A percentile compares a stretch with the other conserved stretches of the same genome.
Evolutionary conservation across 1,140 invertebrate genomes (phyloP).

Genomic region (Arion vulgaris): DNA sequence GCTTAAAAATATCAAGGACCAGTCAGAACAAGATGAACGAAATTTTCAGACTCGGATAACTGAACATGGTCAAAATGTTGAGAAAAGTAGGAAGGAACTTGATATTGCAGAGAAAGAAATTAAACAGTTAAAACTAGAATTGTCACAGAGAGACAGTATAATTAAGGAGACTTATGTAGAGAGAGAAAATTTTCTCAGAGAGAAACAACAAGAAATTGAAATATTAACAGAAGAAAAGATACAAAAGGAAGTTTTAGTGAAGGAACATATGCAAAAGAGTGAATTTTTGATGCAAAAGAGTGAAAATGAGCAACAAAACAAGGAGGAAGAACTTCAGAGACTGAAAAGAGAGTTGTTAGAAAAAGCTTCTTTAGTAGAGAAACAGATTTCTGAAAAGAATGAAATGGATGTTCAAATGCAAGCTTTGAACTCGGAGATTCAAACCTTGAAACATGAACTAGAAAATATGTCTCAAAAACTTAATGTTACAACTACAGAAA

Average conservation of each 20-base stretch:
- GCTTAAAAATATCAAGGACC: background rate
- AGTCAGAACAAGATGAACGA: background rate
- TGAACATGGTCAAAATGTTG: slow-evolving; percentile 21
- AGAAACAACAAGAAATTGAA: slow-evolving; percentile 36
- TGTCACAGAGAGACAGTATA: slow-evolving; percentile 28
- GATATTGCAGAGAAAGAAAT: slow-evolving; percentile 19
- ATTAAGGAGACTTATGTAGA: slow-evolving; percentile 30
- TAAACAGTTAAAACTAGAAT: slow-evolving; percentile 26
- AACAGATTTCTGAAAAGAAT: background rate
- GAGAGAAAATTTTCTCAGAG: slow-evolving; percentile 28
- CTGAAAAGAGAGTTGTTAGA: slow-evolving; percentile 12
- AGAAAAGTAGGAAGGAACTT: slow-evolving; percentile 3
- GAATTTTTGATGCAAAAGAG: slow-evolving; percentile 16
- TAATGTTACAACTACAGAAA: slow-evolving; percentile 26
- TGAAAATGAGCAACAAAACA: slow-evolving; percentile 17
- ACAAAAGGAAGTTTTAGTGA: slow-evolving; percentile 27
- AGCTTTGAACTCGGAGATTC: slow-evolving; percentile 2
- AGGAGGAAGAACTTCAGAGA: slow-evolving; percentile 1
- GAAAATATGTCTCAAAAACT: background rate
- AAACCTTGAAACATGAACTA: background rate
- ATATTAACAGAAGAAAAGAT: slow-evolving; percentile 39
- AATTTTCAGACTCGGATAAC: slow-evolving; percentile 21
- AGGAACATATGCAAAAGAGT: slow-evolving; percentile 34
- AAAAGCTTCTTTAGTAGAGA: background rate
- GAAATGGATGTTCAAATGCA: background rate